A percentile compares a stretch with the other conserved stretches of the same genome.
phyloP scores from a whole-genome alignment of 2,797 vertebrate species.

The Furcifer pardalis region DNA sequence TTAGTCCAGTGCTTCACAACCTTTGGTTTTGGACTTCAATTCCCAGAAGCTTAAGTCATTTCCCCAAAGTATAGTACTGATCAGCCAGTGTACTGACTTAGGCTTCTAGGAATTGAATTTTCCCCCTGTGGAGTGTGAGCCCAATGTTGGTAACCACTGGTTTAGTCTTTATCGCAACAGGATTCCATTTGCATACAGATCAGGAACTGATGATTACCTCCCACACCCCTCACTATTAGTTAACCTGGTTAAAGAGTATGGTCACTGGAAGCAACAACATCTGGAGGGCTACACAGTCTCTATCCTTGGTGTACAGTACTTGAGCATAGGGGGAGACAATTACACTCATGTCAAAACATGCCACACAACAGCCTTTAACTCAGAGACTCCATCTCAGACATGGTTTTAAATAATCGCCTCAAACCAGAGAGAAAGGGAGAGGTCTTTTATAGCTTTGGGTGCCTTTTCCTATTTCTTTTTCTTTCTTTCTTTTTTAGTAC shows the following conservation, averaged over 20 bases:
- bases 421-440: neutral
- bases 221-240: neutral
- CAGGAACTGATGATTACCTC: neutral
- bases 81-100: no score
- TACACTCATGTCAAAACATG: neutral
- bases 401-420: neutral
- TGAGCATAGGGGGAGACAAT: neutral
- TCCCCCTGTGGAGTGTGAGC: no score
- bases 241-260: neutral
- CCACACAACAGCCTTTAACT: neutral
- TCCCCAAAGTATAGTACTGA: no score
- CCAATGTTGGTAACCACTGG: no score
- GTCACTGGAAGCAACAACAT: neutral
- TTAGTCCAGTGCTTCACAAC: no score
- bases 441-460: neutral
- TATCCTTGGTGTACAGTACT: neutral
- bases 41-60: no score
- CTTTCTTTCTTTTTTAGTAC: slow-evolving; percentile 36
- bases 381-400: neutral
- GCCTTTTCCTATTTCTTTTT: neutral
- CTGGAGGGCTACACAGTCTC: neutral
- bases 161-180: no score
- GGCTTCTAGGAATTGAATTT: no score
- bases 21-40: no score
- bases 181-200: neutral